Base-by-base conservation (phyloP, 2,888 invertebrate genomes). In the Blastobasis lacticolella region DNA sequence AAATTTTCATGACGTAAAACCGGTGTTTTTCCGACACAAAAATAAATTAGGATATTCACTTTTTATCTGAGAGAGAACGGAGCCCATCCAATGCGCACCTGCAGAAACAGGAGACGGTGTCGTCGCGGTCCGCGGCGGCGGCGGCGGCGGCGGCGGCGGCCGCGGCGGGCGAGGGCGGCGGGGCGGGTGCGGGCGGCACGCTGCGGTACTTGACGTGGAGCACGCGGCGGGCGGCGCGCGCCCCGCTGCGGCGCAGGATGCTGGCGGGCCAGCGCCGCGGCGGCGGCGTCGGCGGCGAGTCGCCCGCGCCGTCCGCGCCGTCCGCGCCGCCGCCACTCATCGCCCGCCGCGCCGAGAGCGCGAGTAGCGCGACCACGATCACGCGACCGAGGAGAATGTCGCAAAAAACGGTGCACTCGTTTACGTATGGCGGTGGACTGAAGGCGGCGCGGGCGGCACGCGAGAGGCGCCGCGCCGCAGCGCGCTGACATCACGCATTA, bases 81-180 rank as follows among this genome's bases (percentile, higher is more conserved):
- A 23, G 23, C 23, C 23, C 2, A 23, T 23, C 23, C 23, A 23
- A 23, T 49, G 64, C 72, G 85, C 87, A 94, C 94, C 94, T 93
- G 92, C 94, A 94, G 84, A 94, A 94, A 78, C 94, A 94, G 68
- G 93, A 93, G 77, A 94, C 93, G 55, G 93, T 93, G 62, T 93
- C 91, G 75, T 93, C 93, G 64, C 92, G 75, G 61, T 92, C 91
- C 23, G 23, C 23, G 41, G 61, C 45, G 52, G n/a, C n/a, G 49
- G 54, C 42, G 58, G 45, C 52, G 60, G 53, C 57, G 66, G 57
- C 53, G 65, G 56, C 69, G 51, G 66, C 51, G 51, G 70, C 91
- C 23, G 23, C 23, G 41, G 61, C 45, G 52, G 49, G 54, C 42
- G 58, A 46, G 53, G 60, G 53, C 57, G 66, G 57, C 53, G 65